Conservation (phyloP, 2,888 invertebrate species). For the Stenoptilia bipunctidactyla region DNA sequence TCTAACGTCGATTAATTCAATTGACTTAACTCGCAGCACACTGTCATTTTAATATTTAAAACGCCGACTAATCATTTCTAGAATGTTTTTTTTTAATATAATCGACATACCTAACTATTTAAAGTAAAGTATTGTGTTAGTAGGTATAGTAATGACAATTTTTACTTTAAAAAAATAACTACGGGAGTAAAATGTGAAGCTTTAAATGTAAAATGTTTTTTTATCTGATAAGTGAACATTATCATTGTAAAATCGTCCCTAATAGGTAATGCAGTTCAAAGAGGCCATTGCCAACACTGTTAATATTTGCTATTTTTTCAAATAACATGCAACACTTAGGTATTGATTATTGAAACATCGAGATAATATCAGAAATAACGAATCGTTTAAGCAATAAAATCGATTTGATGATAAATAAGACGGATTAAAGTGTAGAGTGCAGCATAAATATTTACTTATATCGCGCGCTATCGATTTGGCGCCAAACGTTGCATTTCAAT, state of each 20-base stretch:
- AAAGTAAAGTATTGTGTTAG: no score
- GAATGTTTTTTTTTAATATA: no score
- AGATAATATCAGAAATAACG: background rate
- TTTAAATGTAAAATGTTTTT: no score
- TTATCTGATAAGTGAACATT: background rate
- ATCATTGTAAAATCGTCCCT: background rate
- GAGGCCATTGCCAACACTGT: background rate
- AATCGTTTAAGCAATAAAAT: background rate
- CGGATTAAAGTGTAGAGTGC: slow-evolving; percentile 6
- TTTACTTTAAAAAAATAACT: no score
- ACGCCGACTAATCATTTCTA: no score
- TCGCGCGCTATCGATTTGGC: slow-evolving; percentile 24
- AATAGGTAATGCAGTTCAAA: background rate
- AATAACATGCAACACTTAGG: background rate
- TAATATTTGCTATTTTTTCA: background rate
- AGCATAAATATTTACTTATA: slow-evolving; percentile 44
- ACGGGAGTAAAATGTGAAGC: no score
- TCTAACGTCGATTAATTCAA: background rate
- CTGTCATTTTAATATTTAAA: background rate
- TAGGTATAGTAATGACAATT: no score
- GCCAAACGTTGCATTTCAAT: slow-evolving; percentile 42
- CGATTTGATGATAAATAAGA: background rate
- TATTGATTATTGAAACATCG: background rate
- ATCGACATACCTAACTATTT: no score
- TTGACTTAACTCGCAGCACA: background rate